Evolutionary conservation across 2,888 invertebrate genomes (phyloP).

Genomic region (Sphinx pinastri): DNA sequence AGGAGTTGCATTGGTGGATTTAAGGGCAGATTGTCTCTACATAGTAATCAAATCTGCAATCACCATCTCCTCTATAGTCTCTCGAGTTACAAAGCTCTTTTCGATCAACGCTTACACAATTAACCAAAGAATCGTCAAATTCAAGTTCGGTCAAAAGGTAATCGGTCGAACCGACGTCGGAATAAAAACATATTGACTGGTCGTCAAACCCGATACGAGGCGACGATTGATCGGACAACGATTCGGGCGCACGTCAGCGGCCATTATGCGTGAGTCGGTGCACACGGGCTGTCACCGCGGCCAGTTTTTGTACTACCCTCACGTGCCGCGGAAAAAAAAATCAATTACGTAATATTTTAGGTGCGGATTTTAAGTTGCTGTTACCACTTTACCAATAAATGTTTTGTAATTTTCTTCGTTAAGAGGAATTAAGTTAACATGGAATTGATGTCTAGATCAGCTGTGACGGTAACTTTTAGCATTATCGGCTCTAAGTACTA

Average conservation of each 20-base stretch:
- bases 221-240: slow-evolving; percentile 38
- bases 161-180: slow-evolving; percentile 37
- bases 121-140: not conserved
- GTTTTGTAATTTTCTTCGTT: too few relatives aligned
- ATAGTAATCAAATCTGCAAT: too few relatives aligned
- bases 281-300: slow-evolving; percentile 45
- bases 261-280: slow-evolving; percentile 45
- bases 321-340: slow-evolving; percentile 3
- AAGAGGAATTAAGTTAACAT: too few relatives aligned
- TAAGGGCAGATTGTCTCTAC: too few relatives aligned
- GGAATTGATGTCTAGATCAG: too few relatives aligned
- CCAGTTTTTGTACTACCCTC: slow-evolving; percentile 34
- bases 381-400: too few relatives aligned
- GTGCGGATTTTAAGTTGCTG: not conserved
- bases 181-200: slow-evolving; percentile 50
- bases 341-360: slow-evolving; percentile 36
- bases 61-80: too few relatives aligned
- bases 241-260: slow-evolving; percentile 40
- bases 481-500: too few relatives aligned
- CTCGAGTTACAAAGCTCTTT: not conserved
- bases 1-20: too few relatives aligned
- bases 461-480: too few relatives aligned
- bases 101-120: not conserved
- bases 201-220: slow-evolving; percentile 48
- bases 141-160: slow-evolving; percentile 23